These are phyloP conservation scores for Glaucidium brasilianum DNA, from an alignment of 2,113 vertebrate species.

Conservation along the genomic window DNA sequence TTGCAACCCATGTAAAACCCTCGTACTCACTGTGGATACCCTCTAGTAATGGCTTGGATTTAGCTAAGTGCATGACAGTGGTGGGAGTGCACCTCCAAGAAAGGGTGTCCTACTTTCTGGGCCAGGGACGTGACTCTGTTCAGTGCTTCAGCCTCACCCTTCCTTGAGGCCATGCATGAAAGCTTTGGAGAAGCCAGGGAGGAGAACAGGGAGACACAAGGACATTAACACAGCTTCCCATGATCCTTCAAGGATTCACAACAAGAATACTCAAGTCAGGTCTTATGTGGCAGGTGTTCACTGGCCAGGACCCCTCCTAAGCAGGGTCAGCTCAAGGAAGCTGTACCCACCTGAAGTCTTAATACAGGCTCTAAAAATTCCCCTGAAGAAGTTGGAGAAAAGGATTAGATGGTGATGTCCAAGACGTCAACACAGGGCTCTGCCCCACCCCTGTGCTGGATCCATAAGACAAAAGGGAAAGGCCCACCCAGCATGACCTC, in stretches of 20 bases:
- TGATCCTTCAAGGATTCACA: not conserved
- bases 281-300: not conserved
- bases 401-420: not conserved
- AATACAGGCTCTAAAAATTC: not conserved
- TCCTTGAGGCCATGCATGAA: not conserved
- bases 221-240: not conserved
- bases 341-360: not conserved
- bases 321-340: not conserved
- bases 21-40: not conserved
- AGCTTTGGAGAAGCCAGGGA: not conserved
- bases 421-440: not conserved
- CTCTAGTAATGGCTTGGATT: not conserved
- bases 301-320: not conserved
- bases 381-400: not conserved
- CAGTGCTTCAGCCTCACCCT: not conserved
- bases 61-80: not conserved
- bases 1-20: not conserved
- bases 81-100: not conserved
- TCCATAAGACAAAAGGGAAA: not conserved
- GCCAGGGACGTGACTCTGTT: not conserved
- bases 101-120: not conserved
- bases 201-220: not conserved
- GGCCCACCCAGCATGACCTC: not conserved
- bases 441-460: not conserved
- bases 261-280: not conserved